phyloP scores from a whole-genome alignment of 2,113 vertebrate species.

The Chaetops frenatus region DNA sequence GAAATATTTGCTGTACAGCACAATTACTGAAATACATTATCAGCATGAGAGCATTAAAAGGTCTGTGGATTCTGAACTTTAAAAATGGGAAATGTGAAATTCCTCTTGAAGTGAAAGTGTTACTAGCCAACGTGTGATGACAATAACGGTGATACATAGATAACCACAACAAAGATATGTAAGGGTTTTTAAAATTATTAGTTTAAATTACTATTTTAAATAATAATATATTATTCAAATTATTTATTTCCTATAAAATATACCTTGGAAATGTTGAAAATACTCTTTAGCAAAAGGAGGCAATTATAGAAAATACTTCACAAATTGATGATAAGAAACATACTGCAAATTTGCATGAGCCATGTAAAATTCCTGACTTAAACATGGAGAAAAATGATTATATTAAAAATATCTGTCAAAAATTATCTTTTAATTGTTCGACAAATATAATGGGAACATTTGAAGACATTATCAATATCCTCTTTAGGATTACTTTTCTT shows the following conservation, averaged over 20 bases:
- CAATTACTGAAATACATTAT: constrained; percentile 40
- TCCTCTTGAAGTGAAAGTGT: neutral
- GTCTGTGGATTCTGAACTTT: constrained; percentile 45
- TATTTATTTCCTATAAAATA: neutral
- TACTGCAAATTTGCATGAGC: neutral
- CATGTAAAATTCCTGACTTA: neutral
- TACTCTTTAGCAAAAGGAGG: neutral
- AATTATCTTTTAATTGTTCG: neutral
- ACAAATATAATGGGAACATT: neutral
- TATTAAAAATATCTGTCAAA: neutral
- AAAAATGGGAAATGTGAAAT: constrained; percentile 47
- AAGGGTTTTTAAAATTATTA: neutral
- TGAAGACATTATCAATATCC: neutral
- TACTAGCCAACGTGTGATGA: neutral
- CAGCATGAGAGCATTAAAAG: neutral
- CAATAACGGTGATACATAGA: neutral
- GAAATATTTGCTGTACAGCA: constrained; percentile 39
- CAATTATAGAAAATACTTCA: neutral
- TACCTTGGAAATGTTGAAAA: neutral
- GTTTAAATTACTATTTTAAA: too few relatives aligned
- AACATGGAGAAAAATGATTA: neutral
- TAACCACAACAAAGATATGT: neutral
- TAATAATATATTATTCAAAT: too few relatives aligned
- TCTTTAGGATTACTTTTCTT: neutral
- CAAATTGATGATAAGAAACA: neutral